A percentile compares a stretch with the other conserved stretches of the same genome.
These are phyloP conservation scores for Xestoiulus laeticollis DNA, from an alignment of 2,888 invertebrate genomes.

Conservation along the genomic window DNA sequence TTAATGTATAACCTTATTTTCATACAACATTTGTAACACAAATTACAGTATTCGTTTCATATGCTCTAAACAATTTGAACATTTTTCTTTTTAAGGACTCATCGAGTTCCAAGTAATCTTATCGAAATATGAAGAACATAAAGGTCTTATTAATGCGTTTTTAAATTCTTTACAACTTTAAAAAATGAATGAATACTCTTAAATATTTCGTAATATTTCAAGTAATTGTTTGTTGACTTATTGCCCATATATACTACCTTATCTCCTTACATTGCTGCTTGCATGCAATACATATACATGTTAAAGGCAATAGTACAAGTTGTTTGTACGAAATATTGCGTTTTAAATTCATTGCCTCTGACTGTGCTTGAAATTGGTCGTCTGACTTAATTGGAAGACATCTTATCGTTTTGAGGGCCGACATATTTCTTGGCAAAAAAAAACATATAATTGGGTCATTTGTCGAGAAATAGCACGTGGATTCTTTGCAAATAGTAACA, in stretches of 20 bases:
- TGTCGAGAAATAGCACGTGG: not conserved
- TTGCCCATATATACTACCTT: not conserved
- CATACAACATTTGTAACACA: too few species aligned
- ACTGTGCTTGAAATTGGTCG: slow-evolving; percentile 24
- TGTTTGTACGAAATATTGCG: not conserved
- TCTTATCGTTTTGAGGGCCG: slow-evolving; percentile 32
- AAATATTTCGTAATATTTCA: not conserved
- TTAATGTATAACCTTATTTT: too few species aligned
- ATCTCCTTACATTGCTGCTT: not conserved
- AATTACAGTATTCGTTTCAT: too few species aligned
- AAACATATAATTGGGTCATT: slow-evolving; percentile 19
- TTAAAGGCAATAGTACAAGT: not conserved
- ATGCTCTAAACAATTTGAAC: not conserved
- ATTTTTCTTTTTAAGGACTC: not conserved
- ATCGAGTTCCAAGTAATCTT: not conserved
- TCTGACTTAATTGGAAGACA: not conserved
- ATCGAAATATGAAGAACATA: not conserved
- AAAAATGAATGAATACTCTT: not conserved
- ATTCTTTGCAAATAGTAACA: not conserved
- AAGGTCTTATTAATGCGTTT: not conserved
- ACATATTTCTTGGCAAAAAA: not conserved
- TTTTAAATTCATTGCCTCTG: not conserved
- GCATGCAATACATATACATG: too few species aligned
- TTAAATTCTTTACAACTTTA: not conserved
- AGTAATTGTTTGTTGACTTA: not conserved